phyloP scores from a whole-genome alignment of 2,888 invertebrate species.

The Sclerodermus sp. region DNA sequence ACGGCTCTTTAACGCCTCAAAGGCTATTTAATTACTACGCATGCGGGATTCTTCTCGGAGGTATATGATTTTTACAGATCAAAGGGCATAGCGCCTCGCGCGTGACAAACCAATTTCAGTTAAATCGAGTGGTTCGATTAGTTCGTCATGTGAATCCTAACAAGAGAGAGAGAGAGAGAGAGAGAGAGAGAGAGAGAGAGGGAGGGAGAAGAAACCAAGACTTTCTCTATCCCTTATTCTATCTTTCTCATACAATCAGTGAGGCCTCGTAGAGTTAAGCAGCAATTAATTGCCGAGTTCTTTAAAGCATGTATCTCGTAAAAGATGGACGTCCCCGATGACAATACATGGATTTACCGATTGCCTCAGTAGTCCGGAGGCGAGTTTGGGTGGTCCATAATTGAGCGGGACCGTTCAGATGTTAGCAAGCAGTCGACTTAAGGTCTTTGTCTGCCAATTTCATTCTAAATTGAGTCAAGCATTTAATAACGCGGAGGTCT shows the following conservation, averaged over 20 bases:
- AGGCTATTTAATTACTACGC: no score
- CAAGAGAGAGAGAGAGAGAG: no score
- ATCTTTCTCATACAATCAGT: no score
- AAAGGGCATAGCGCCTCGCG: constrained; percentile 8
- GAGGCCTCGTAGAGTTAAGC: no score
- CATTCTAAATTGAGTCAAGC: constrained; percentile 44
- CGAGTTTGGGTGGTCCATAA: constrained; percentile 51
- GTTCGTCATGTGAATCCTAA: neutral
- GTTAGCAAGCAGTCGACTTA: constrained; percentile 51
- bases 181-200: no score
- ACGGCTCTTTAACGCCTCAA: neutral
- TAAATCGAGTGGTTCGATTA: neutral
- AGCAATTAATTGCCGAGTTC: no score
- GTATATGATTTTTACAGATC: neutral
- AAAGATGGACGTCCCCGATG: no score
- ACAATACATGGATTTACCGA: neutral
- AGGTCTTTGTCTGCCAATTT: constrained; percentile 51
- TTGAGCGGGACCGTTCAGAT: constrained; percentile 45
- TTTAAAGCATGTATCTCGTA: no score
- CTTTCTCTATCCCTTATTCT: no score
- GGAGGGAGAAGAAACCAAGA: no score
- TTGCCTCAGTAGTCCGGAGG: constrained; percentile 7
- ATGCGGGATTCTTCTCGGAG: neutral
- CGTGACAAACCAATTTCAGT: constrained; percentile 1
- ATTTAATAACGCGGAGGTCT: constrained; percentile 31